phyloP scores from a whole-genome alignment of 2,797 vertebrate genomes.

The Poeciliopsis turneri region DNA sequence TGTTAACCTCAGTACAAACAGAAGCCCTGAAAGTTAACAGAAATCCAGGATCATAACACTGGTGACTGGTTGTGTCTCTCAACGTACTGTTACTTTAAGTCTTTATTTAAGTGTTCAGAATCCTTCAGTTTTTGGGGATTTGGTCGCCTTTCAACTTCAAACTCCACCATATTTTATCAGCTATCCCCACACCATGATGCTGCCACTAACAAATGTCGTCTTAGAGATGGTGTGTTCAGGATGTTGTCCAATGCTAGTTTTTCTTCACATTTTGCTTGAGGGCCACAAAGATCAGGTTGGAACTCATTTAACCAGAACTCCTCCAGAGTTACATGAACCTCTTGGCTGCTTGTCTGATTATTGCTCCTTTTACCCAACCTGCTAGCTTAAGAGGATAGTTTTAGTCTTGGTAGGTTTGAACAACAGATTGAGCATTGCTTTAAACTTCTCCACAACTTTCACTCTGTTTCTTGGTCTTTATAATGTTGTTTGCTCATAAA shows the following conservation, averaged over 20 bases:
- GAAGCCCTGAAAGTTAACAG: slow-evolving; percentile 78
- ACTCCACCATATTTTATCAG: background rate
- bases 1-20: slow-evolving; percentile 88
- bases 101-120: background rate
- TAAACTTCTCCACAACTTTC: background rate
- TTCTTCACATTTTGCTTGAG: background rate
- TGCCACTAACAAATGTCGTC: background rate
- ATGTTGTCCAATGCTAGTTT: background rate
- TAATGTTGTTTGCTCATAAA: background rate
- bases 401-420: background rate
- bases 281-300: background rate
- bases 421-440: background rate
- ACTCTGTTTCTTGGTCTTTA: background rate
- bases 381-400: background rate
- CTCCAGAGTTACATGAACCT: background rate
- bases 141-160: background rate
- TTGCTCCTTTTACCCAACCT: background rate
- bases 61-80: background rate
- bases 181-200: background rate
- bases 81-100: background rate
- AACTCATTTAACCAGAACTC: background rate
- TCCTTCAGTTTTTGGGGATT: background rate
- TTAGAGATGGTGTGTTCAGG: background rate
- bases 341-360: background rate
- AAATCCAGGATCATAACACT: slow-evolving; percentile 5